Base-by-base conservation (phyloP, 2,888 invertebrate genomes). In the Drosophila anomalata region DNA sequence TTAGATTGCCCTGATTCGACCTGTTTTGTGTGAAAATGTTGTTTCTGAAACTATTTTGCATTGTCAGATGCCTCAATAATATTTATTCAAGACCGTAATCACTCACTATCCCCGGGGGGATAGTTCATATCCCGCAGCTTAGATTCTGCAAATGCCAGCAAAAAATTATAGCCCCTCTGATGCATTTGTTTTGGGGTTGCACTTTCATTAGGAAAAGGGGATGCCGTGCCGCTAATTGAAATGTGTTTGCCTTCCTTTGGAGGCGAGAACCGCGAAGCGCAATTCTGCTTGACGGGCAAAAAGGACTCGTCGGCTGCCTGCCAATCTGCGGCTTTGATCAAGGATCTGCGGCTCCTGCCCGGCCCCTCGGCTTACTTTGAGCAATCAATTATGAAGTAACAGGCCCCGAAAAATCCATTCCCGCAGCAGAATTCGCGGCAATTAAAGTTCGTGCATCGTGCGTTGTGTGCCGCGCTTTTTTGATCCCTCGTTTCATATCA, bases 401-500 rank as follows among this genome's bases (percentile, higher is more conserved):
- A 50, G 63, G 63, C 63, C 44, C 63, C 71, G 50, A 75, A 76
- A 75, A 67, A 75, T 69, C 76, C 58, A 61, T 74, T 60, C 50
- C 51, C 61, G 44, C 48, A 69, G 62, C 75, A 72, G 66, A 59
- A 78, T 61, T 63, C 72, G 67, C 50, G 63, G 74, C 78, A 77
- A 77, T 77, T 77, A 78, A 78, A 73, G 59, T 68, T 77, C 17
- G 17, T 57, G 61, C 69, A 71, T 58, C 69, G 47, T 68, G 58
- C 67, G 56, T 65, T 76, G 61, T 44, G 29, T 53, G 29, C 14
- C 12, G n/a, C 29, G n/a, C 2, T 24, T 12, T 33, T 61, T 71
- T 53, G 63, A 33, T 75, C 66, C 61, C 85, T 63, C 77, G 81
- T 75, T 85, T 75, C 78, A 72, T 78, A 73, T 76, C 51, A 55